Base-by-base conservation (phyloP, 2,888 invertebrate species). In the Leptothorax acervorum region DNA sequence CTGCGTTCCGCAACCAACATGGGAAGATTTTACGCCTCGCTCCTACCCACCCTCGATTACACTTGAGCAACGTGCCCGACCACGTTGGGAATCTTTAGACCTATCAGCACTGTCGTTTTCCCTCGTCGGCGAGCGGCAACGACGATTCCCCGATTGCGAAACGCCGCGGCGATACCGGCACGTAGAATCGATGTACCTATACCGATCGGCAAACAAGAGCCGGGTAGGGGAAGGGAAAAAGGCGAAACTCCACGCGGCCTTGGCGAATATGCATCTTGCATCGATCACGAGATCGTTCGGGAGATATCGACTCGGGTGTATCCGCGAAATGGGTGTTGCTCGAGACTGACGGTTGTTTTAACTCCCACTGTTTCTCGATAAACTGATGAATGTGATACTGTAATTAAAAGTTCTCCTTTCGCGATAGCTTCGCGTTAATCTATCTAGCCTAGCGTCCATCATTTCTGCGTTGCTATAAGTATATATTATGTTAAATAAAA, bases 261-360 rank as follows among this genome's bases (percentile, higher is more conserved):
- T 76, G 65, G 53, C 39, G 66, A 76, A 53, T 62, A 65, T 76
- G 65, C 65, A 76, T 76, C 65, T 65, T 35, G 28, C 42, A 66
- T 53, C 65, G 53, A 65, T 75, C 75, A 39, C 39, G 48, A 48
- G 65, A 76, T 63, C 48, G 65, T 23, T 63, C 65, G 53, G 18
- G 8, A 51, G 66, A 39, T 76, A 76, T 42, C 28, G 45, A 63
- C 62, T 75, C 15, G n/a, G 8, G 35, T n/a, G 62, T 62, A 73
- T 73, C 28, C 42, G 73, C 28, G 18, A 57, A 73, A 42, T 57
- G 45, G 31, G 18, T 68, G 66, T 68, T 48, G 28, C 28, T 73
- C 28, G 11, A 6, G 23, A 18, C 11, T 23, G 62, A 48, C 15
- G 11, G n/a, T 48, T 35, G 48, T 48, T 45, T 31, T 18, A 8